Evolutionary conservation across 30 jellyfish, hydroid and myxozoan genomes (phyloP), one percentile per base, ranked within the genome.

Genomic region (Haliclystus octoradiatus): DNA sequence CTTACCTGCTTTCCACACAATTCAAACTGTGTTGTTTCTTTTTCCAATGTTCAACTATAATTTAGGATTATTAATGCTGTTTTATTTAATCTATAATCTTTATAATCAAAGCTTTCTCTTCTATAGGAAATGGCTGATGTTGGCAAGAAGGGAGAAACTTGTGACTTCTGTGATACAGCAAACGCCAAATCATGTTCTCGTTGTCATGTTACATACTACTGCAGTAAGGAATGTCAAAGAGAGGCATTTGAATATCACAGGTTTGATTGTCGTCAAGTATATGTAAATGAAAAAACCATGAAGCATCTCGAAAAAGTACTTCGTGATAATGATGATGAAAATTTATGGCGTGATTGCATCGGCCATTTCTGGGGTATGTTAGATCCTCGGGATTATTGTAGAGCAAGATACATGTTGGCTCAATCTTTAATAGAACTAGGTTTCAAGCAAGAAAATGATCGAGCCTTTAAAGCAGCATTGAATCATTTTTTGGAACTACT

Each of bases 311-410:
- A 65, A 65, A 15, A 28, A 5, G 52, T 31, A 2, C 0, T 31
- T 26, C 75, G 22, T 22, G 5, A 31, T 30, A 2, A 27, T 31
- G 3, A 29, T 1, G 75, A 31, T 28, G 60, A 2, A 1, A 31
- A 33, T 52, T 68, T 40, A 25, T 46, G 35, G 26, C 49, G 26
- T 7, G 31, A 27, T 12, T 1, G 2, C 27, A 28, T 47, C 47
- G 78, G 78, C 35, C 33, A 34, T 49, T 68, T 68, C 78, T 68
- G 78, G 78, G 49, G 70, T 30, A 28, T 68, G 30, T 28, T 33
- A 25, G 78, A 68, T n/a, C 78, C 78, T 3, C 0, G 73, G 4
- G 70, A 68, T 26, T 68, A 68, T 49, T 68, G 73, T 27, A 68
- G 52, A 28, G 47, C 69, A 26, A 47, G 78, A n/a, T 31, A 15